Evolutionary conservation across 2,888 invertebrate species (phyloP), one percentile per base, ranked within the genome.

Genomic region (Uloborus plumipes): DNA sequence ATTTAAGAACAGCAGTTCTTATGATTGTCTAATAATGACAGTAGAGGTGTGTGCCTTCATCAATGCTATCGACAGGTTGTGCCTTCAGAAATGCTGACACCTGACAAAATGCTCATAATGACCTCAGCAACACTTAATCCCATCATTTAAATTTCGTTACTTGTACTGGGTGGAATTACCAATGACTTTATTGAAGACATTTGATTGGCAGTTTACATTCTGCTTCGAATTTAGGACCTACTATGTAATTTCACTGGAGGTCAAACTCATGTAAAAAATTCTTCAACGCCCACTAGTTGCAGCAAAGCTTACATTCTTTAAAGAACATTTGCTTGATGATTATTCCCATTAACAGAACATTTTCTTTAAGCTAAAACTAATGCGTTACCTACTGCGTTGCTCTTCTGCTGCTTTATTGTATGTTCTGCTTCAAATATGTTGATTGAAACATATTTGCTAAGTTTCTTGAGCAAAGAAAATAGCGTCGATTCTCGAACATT

Each of bases 91-190:
- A 14, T n/a, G 16, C 67, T 73, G 79, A 72, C 78, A 72, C 64
- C 51, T 79, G 78, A 55, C 78, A 79, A 51, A 71, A 71, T 50
- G 49, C 22, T 53, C 70, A 26, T 51, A 77, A 55, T 64, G 59
- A 70, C 72, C 78, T 73, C 79, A 73, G 67, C 69, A 64, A 53
- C 20, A 18, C 55, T 73, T 80, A 80, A 80, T 80, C 79, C 73
- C 61, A 55, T 73, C 79, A 69, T 80, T 69, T 80, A 49, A 80
- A 73, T 80, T 72, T 67, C 53, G 59, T 51, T 67, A 62, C 53
- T 73, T 67, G 22, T 22, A 51, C 50, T 66, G 53, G 67, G 71
- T 72, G 66, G 71, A 69, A 69, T 67, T 61, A 55, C 22, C 53
- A 73, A 67, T 67, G 67, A 72, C 62, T 66, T 75, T 58, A 53